These are phyloP conservation scores for Temnopleurus reevesii DNA, from an alignment of 53 echinoderm and acorn worm species.

Conservation along the genomic window DNA sequence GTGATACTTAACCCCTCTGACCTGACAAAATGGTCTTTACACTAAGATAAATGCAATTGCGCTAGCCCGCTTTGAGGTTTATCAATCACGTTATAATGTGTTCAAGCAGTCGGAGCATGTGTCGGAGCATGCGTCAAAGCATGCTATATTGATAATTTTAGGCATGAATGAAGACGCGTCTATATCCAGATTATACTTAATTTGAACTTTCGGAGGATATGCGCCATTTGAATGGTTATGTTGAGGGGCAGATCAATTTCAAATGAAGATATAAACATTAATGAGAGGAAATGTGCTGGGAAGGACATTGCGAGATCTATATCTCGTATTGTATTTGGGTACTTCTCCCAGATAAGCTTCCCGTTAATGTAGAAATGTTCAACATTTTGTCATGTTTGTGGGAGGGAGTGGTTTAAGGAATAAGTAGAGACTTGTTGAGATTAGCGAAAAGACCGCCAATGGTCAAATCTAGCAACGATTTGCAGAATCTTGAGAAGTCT, in stretches of 20 bases:
- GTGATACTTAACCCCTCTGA: not conserved
- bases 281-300: not conserved
- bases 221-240: not conserved
- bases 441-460: not conserved
- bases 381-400: too few relatives aligned
- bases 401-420: not conserved
- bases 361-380: not conserved
- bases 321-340: not conserved
- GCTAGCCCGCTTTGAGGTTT: too few relatives aligned
- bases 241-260: not conserved
- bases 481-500: not conserved
- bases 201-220: not conserved
- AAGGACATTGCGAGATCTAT: not conserved
- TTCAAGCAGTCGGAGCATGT: too few relatives aligned
- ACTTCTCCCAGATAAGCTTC: not conserved
- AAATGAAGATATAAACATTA: conserved; percentile 4
- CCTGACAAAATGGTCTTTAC: too few relatives aligned
- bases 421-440: not conserved
- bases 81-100: too few relatives aligned
- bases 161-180: too few relatives aligned
- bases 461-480: not conserved
- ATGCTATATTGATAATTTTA: too few relatives aligned
- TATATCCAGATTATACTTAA: not conserved
- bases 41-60: too few relatives aligned
- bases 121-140: too few relatives aligned